Evolutionary conservation across 2,888 invertebrate species (phyloP), one percentile per base, ranked within the genome.

Genomic region (Lasioglossum figueresi): DNA sequence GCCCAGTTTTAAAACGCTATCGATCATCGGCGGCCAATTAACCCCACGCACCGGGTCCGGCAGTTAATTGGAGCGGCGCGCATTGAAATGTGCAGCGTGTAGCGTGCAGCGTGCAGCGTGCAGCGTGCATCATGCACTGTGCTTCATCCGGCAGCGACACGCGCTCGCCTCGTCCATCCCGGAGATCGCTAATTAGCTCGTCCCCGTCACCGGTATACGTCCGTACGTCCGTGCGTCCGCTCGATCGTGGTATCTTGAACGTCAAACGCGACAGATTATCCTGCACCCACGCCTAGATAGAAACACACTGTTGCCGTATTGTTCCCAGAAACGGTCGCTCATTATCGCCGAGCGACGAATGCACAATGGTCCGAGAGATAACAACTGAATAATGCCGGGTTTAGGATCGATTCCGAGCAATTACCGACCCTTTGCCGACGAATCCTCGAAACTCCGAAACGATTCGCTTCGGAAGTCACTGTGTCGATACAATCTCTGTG

Each of bases 21-120:
- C 84, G 84, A 83, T 84, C 83, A 84, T 79, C 75, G 43, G 75
- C 8, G 79, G 75, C 78, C 83, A 84, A 84, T 83, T 83, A 84
- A 84, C 71, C 72, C 19, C 76, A 45, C 48, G 63, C 56, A 76
- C 34, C 75, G 78, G 66, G 66, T 66, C 71, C 83, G 43, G 14
- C 83, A 19, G 66, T 72, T 84, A 84, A 84, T 84, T 84, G 83
- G 79, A 75, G 71, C 84, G 66, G n/a, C 37, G 75, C 83, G 75
- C 78, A 82, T 81, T 82, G 82, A 78, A 84, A 82, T 34, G 77
- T 56, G 43, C 63, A 63, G 74, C 31, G 70, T 71, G 75, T 19
- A 66, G 31, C 12, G n/a, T 59, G 59, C 59, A 48, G 0, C 8
- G 2, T 48, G 23, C 73, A 45, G 74, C 31, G 70, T 71, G 75